A percentile compares a stretch with the other conserved stretches of the same genome.
phyloP scores from a whole-genome alignment of 2,888 invertebrate species.

The Epinotia nisella region DNA sequence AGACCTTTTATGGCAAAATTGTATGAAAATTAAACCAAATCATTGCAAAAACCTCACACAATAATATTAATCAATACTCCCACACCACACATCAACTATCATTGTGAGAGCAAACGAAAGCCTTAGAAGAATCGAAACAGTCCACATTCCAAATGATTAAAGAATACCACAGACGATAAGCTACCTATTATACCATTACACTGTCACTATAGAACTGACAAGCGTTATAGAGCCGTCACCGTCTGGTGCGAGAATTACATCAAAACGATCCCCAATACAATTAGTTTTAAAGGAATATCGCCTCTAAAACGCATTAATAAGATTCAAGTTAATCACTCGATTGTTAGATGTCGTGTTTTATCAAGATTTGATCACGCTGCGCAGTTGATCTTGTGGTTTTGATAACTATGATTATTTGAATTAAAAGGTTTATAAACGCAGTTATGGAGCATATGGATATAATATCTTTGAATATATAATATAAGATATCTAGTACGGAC shows the following conservation, averaged over 20 bases:
- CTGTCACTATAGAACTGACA: conserved; percentile 49
- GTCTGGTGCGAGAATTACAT: conserved; percentile 6
- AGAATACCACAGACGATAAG: conserved; percentile 40
- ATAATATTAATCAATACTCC: background rate
- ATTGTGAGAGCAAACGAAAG: conserved; percentile 22
- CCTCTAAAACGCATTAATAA: background rate
- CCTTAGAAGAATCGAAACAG: background rate
- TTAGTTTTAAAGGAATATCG: background rate
- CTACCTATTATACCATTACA: conserved; percentile 52
- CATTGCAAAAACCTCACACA: background rate
- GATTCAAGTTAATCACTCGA: background rate
- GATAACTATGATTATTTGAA: conserved; percentile 35
- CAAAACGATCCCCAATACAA: conserved; percentile 7
- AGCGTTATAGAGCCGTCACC: conserved; percentile 49
- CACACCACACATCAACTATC: background rate
- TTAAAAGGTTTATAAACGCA: conserved; percentile 13
- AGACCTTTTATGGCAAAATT: too few species aligned
- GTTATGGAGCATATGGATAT: background rate
- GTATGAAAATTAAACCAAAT: too few species aligned
- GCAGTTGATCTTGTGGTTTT: conserved; percentile 32
- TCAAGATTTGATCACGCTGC: conserved; percentile 29
- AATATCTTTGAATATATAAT: background rate
- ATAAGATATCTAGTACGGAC: background rate
- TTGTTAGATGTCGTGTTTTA: conserved; percentile 2
- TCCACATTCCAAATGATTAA: conserved; percentile 31